Base-by-base conservation (phyloP, 2,113 vertebrate species). In the Motacilla tschutschensis region DNA sequence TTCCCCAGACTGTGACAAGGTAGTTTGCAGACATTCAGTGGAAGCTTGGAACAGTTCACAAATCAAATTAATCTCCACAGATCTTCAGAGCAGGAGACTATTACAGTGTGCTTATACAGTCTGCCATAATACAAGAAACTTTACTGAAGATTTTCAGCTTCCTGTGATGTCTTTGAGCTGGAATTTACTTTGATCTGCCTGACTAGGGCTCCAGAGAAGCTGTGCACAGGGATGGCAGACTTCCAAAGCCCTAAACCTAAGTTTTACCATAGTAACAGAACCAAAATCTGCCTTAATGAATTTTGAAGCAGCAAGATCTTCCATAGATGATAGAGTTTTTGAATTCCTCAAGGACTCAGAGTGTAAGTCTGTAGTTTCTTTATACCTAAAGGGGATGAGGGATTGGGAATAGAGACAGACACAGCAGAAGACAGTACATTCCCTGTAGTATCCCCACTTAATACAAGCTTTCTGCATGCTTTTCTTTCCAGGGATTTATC, bases 401-500 rank as follows among this genome's bases (percentile, higher is more conserved):
- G 38, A 62, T 14, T 81, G 1, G 66, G 70, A 79, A 57, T 55
- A 65, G 38, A 10, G 74, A 51, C 22, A 17, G 77, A 54, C 31
- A 16, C 6, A 40, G 67, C 10, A 75, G 33, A 41, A 26, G 57
- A 14, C 8, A 17, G 44, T 59, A 3, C 26, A 9, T 38, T 17
- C 41, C 24, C 11, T 9, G 19, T 9, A 53, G 66, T 40, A 38
- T 81, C 18, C 43, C 16, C 46, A 43, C 48, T 76, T 92, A 80
- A 83, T 83, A 31, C 3, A 54, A 82, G 63, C 47, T 89, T 83
- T 93, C 83, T 81, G 58, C 78, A 5, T 92, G 63, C 48, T 66
- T 94, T 94, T 91, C 81, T 90, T 88, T 95, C 64, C 76, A 97
- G 97, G 93, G 95, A 93, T 93, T 92, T 95, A 28, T 85, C 94